Percentiles rank a stretch among this genome's conserved stretches.
These are phyloP conservation scores for Seriola aureovittata DNA, from an alignment of 2,113 vertebrate genomes.

Conservation along the genomic window DNA sequence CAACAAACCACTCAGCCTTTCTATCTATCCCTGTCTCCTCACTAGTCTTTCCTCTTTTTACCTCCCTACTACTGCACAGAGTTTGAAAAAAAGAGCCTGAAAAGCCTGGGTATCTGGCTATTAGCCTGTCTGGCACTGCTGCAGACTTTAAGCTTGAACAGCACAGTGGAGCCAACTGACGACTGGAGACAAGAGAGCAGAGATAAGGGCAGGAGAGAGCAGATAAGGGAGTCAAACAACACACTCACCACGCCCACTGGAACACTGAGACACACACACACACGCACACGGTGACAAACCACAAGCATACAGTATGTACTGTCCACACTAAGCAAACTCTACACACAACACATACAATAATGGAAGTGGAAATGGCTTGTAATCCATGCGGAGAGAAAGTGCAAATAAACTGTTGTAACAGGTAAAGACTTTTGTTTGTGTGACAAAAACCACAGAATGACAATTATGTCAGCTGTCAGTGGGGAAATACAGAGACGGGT, in stretches of 20 bases:
- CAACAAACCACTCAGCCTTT: conserved; percentile 47
- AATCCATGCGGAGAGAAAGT: background rate
- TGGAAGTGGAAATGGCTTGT: background rate
- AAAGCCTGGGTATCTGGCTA: conserved; percentile 72
- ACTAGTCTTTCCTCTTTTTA: conserved; percentile 5
- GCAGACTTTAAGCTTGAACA: conserved; percentile 49
- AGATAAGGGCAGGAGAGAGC: conserved; percentile 71
- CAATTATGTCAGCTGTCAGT: conserved; percentile 16
- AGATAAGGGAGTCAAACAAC: conserved; percentile 76
- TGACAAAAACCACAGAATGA: conserved; percentile 27
- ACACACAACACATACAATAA: background rate
- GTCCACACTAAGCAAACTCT: conserved; percentile 11
- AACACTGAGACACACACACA: conserved; percentile 47
- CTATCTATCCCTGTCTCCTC: background rate
- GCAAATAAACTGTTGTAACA: conserved; percentile 26
- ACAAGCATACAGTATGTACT: conserved; percentile 24
- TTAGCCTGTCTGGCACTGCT: conserved; percentile 60
- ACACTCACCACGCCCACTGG: conserved; percentile 70
- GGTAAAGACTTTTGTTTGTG: conserved; percentile 11
- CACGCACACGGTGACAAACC: conserved; percentile 47
- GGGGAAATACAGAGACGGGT: background rate
- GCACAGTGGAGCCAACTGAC: conserved; percentile 66
- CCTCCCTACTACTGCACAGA: conserved; percentile 60
- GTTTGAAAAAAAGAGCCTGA: conserved; percentile 76
- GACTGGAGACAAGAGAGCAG: conserved; percentile 63